Evolutionary conservation across 2,888 invertebrate genomes (phyloP).

Genomic region (Colletes collaris): DNA sequence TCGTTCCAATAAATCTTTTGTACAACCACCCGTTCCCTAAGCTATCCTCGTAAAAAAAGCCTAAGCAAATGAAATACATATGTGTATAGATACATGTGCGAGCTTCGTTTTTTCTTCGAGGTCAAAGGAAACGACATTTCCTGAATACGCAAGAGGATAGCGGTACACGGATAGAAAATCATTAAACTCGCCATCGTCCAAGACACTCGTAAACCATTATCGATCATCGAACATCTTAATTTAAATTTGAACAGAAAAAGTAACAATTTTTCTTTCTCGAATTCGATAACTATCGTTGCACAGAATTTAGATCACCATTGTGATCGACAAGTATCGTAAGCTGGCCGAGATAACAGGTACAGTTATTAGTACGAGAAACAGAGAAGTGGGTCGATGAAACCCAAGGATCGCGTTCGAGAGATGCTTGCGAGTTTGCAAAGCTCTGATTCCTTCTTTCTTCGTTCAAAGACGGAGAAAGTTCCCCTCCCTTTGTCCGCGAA

Average conservation of each 20-base stretch:
- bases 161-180: constrained; percentile 60
- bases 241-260: background rate
- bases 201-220: background rate
- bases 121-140: constrained; percentile 64
- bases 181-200: constrained; percentile 42
- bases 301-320: background rate
- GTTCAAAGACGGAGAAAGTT: constrained; percentile 57
- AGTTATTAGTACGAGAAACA: constrained; percentile 46
- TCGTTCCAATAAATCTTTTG: too few relatives aligned
- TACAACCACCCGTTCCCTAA: too few relatives aligned
- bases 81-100: background rate
- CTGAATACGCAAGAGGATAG: constrained; percentile 66
- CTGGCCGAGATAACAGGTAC: constrained; percentile 25
- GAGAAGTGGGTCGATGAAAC: constrained; percentile 71
- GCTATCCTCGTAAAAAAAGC: too few relatives aligned
- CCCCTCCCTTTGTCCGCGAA: constrained; percentile 9
- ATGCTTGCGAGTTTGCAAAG: constrained; percentile 58
- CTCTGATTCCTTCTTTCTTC: constrained; percentile 64
- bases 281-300: background rate
- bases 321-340: background rate
- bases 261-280: background rate
- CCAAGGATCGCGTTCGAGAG: constrained; percentile 63
- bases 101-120: constrained; percentile 49
- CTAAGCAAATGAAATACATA: constrained; percentile 12
- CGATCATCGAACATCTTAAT: background rate